Percentiles rank a stretch among this genome's conserved stretches.
Evolutionary conservation across 30 jellyfish, hydroid and myxozoan genomes (phyloP).

Genomic region (Sanderia malayensis): DNA sequence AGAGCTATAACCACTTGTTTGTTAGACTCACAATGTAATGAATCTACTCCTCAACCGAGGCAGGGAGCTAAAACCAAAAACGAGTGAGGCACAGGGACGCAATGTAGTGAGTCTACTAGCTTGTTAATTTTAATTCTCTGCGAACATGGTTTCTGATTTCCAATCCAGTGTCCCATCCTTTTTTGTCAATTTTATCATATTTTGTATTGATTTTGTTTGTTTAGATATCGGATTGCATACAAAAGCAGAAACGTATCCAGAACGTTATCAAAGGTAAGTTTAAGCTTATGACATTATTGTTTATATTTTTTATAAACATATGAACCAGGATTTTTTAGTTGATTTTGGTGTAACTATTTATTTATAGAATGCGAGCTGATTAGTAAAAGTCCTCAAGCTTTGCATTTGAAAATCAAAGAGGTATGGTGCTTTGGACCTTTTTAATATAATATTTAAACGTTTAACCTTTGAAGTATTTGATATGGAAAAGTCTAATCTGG

Average conservation of each 20-base stretch:
- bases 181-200: neutral
- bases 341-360: neutral
- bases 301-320: neutral
- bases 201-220: neutral
- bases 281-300: neutral
- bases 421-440: neutral
- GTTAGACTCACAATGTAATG: neutral
- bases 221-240: slow-evolving; percentile 37
- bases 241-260: slow-evolving; percentile 19
- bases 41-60: neutral
- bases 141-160: neutral
- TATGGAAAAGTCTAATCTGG: neutral
- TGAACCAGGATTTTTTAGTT: neutral
- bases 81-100: too few relatives aligned
- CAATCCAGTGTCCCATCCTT: neutral
- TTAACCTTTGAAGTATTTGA: neutral
- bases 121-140: neutral
- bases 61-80: neutral
- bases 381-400: slow-evolving; percentile 23
- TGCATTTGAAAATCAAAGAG: slow-evolving; percentile 38
- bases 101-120: too few relatives aligned
- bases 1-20: neutral
- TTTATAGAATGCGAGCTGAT: slow-evolving; percentile 24
- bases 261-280: slow-evolving; percentile 17
- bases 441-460: neutral